phyloP scores from a whole-genome alignment of 2,888 invertebrate species.

The Bombylius major region DNA sequence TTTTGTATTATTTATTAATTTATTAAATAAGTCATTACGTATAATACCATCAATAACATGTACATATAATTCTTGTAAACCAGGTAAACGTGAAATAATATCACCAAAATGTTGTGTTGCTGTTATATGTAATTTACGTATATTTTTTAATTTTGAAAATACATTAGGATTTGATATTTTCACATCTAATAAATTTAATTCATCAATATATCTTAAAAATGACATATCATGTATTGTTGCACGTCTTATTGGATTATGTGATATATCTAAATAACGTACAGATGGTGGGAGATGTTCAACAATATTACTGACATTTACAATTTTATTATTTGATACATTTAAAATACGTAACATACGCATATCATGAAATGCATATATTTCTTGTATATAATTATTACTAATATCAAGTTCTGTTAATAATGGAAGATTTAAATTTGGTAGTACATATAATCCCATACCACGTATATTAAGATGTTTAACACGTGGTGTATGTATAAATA shows the following conservation, averaged over 20 bases:
- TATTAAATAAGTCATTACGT: constrained; percentile 52
- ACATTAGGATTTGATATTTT: constrained; percentile 64
- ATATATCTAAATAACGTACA: constrained; percentile 64
- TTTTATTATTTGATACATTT: constrained; percentile 63
- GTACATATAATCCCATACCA: constrained; percentile 59
- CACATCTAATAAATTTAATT: constrained; percentile 59
- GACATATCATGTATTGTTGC: constrained; percentile 45
- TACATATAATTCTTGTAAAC: constrained; percentile 61
- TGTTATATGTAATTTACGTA: constrained; percentile 62
- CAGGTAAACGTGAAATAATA: constrained; percentile 56
- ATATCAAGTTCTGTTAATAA: constrained; percentile 69
- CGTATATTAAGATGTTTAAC: constrained; percentile 65
- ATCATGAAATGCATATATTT: constrained; percentile 57
- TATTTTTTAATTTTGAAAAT: constrained; percentile 54
- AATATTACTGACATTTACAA: constrained; percentile 60
- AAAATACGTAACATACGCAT: constrained; percentile 59
- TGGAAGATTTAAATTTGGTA: constrained; percentile 65
- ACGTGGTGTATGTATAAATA: constrained; percentile 74
- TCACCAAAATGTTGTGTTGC: constrained; percentile 61
- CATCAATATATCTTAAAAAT: constrained; percentile 50
- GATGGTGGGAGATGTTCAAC: constrained; percentile 59
- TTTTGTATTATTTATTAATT: constrained; percentile 64
- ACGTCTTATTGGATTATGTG: constrained; percentile 69
- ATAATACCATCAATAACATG: constrained; percentile 62
- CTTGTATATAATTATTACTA: constrained; percentile 61